Evolutionary conservation across 2,113 vertebrate genomes (phyloP), one percentile per base, ranked within the genome.

Genomic region (Protobothrops flavoviridis): DNA sequence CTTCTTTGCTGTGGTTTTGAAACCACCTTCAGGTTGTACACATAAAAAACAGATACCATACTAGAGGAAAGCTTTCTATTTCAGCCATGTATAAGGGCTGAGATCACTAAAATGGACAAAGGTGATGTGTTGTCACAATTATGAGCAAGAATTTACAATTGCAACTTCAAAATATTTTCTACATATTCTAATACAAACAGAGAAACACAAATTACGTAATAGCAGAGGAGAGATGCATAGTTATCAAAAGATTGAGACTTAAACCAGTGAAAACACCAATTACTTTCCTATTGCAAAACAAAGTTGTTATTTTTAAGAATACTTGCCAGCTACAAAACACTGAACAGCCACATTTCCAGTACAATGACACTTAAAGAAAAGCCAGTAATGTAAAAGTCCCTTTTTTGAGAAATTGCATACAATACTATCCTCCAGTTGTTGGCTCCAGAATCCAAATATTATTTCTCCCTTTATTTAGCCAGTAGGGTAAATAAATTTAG

Each of bases 201-300:
- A 29, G 26, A 64, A 10, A 64, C 10, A 64, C 26, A 64, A 61
- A 92, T 91, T 92, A 2, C 43, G 48, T 3, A 26, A 50, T 88
- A 94, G 88, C 43, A 0, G 89, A 95, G 59, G 95, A 92, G n/a
- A 95, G 53, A 91, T 81, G 61, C 88, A 92, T 0, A 8, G 90
- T 95, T 96, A 96, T 94, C 95, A 97, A 95, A 93, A 94, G 91
- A 93, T 94, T 95, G 94, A 90, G 92, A 94, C 91, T 93, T 95
- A 88, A 21, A 85, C 81, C 92, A 92, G 96, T 55, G 88, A 94
- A 91, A 94, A 93, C 3, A 94, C 81, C 57, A 94, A 95, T 9
- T 91, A 89, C 85, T 33, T 61, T 21, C 45, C 94, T 95, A 50
- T 56, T 69, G 90, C 85, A 93, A 69, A 39, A 81, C 33, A 81